These are phyloP conservation scores for Teleiodes luculella DNA, from an alignment of 2,888 invertebrate genomes.

Conservation along the genomic window DNA sequence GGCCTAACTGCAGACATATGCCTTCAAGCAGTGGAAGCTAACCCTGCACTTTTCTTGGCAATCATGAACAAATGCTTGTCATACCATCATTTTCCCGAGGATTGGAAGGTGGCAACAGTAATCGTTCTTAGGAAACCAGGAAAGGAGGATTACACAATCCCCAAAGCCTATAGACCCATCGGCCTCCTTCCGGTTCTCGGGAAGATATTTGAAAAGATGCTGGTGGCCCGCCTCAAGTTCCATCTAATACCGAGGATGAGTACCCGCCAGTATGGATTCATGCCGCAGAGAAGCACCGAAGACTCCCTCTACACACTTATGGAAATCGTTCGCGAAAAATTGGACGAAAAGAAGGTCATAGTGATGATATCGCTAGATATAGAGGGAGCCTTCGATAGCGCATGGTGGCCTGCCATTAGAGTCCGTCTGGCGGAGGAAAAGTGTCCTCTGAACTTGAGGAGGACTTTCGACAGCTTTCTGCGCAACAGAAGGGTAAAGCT, in stretches of 20 bases:
- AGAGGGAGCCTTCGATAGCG: background rate
- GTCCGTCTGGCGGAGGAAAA: background rate
- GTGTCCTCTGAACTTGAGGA: background rate
- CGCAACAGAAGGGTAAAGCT: background rate
- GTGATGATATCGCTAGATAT: background rate
- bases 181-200: background rate
- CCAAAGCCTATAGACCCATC: background rate
- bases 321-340: background rate
- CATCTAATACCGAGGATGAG: background rate
- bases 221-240: background rate
- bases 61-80: background rate
- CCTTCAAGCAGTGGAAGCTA: background rate
- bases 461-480: background rate
- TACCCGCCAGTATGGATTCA: constrained; percentile 13
- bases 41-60: background rate
- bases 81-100: background rate
- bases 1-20: background rate
- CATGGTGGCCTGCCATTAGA: background rate
- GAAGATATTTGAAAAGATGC: background rate
- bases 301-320: background rate
- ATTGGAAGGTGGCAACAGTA: background rate
- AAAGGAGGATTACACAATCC: background rate
- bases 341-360: background rate
- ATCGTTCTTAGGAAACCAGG: background rate
- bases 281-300: background rate